Percentiles rank a stretch among this genome's conserved stretches.
Evolutionary conservation across 2,797 vertebrate species (phyloP).

Genomic region (Epinephelus malabaricus): DNA sequence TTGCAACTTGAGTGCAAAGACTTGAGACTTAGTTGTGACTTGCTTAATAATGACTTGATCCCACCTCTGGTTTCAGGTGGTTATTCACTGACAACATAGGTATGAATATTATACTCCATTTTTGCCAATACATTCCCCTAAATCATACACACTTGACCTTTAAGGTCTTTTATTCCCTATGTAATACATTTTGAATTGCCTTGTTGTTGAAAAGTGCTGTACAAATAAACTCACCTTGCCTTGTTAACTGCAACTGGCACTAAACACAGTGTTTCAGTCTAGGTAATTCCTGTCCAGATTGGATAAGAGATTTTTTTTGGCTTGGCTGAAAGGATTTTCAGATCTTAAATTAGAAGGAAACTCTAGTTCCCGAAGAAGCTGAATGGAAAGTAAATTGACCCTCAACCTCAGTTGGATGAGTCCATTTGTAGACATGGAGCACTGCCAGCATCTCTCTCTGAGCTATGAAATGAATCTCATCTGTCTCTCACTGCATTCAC

Average conservation of each 20-base stretch:
- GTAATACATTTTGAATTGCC: background rate
- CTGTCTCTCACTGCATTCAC: background rate
- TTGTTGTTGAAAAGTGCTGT: background rate
- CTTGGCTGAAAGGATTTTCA: conserved; percentile 16
- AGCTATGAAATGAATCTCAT: conserved; percentile 42
- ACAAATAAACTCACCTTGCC: background rate
- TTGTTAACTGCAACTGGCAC: conserved; percentile 7
- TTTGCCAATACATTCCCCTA: too few relatives aligned
- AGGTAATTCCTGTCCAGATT: conserved; percentile 1
- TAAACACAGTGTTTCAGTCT: conserved; percentile 5
- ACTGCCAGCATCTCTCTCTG: conserved; percentile 20
- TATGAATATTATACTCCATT: too few relatives aligned
- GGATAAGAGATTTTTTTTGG: background rate
- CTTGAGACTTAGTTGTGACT: too few relatives aligned
- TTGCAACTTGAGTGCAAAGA: too few relatives aligned
- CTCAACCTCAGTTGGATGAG: conserved; percentile 34
- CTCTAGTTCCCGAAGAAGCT: conserved; percentile 21
- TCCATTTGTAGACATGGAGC: conserved; percentile 45
- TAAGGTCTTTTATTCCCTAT: too few relatives aligned
- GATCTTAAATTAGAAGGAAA: conserved; percentile 29
- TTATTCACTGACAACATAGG: too few relatives aligned
- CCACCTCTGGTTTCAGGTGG: too few relatives aligned
- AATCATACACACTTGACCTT: too few relatives aligned
- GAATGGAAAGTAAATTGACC: conserved; percentile 51
- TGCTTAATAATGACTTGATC: too few relatives aligned